Evolutionary conservation across 1,140 invertebrate genomes (phyloP).

Genomic region (Euura lappo): DNA sequence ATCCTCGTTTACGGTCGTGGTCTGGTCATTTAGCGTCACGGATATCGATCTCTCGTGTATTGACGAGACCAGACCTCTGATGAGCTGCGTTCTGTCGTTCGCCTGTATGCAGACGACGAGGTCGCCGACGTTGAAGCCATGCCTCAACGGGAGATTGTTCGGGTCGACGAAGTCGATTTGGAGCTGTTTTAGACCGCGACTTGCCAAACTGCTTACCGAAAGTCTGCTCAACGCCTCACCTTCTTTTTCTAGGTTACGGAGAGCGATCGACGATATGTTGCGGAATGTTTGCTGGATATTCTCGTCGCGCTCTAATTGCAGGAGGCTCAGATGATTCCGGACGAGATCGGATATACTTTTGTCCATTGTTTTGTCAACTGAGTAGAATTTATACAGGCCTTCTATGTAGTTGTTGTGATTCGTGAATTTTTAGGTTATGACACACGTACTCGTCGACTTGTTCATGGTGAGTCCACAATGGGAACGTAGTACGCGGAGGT

Average conservation of each 20-base stretch:
- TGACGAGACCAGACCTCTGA: slow-evolving; percentile 34
- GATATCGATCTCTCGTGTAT: slow-evolving; percentile 31
- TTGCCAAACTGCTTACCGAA: slow-evolving; percentile 29
- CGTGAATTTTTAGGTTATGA: no score
- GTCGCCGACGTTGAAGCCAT: slow-evolving; percentile 34
- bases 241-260: slow-evolving; percentile 33
- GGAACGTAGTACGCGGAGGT: no score
- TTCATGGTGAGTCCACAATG: no score
- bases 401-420: no score
- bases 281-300: slow-evolving; percentile 33
- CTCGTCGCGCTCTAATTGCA: slow-evolving; percentile 37
- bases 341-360: slow-evolving; percentile 34
- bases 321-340: slow-evolving; percentile 29
- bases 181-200: slow-evolving; percentile 31
- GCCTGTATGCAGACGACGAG: slow-evolving; percentile 35
- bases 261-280: slow-evolving; percentile 30
- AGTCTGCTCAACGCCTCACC: slow-evolving; percentile 39
- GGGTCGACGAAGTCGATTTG: slow-evolving; percentile 34
- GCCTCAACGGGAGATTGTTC: slow-evolving; percentile 32
- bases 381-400: no score
- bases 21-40: slow-evolving; percentile 32
- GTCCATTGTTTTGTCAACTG: slow-evolving; percentile 28
- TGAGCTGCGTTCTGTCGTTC: slow-evolving; percentile 28
- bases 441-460: no score
- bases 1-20: slow-evolving; percentile 34